Evolutionary conservation across 2,888 invertebrate species (phyloP).

Genomic region (Helleia helle): DNA sequence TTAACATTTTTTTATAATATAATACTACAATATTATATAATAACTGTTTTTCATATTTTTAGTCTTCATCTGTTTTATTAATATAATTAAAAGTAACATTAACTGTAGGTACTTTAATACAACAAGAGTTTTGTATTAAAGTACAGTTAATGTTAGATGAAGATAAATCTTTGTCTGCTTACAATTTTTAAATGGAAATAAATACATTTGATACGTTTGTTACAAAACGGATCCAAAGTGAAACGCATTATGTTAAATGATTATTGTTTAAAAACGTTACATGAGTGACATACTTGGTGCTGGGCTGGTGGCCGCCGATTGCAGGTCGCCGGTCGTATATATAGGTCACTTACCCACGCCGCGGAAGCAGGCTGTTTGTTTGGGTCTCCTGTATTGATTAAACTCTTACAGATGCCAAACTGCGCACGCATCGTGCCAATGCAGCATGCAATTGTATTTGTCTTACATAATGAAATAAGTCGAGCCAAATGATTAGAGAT

Average conservation of each 20-base stretch:
- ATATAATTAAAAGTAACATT: too few relatives aligned
- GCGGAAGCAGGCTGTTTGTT: conserved; percentile 54
- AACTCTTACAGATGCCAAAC: conserved; percentile 22
- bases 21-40: too few relatives aligned
- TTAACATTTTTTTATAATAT: too few relatives aligned
- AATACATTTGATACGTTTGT: neutral
- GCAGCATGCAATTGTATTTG: too few relatives aligned
- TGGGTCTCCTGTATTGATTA: conserved; percentile 66
- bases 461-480: too few relatives aligned
- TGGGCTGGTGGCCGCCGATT: conserved; percentile 24
- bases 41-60: too few relatives aligned
- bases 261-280: too few relatives aligned
- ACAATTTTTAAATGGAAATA: neutral
- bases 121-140: too few relatives aligned
- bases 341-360: conserved; percentile 63
- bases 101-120: too few relatives aligned
- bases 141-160: too few relatives aligned
- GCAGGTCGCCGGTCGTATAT: conserved; percentile 34
- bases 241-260: conserved; percentile 14
- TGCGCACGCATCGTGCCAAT: conserved; percentile 49
- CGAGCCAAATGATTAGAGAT: too few relatives aligned
- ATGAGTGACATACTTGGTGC: conserved; percentile 20
- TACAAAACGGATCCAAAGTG: conserved; percentile 7
- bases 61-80: too few relatives aligned
- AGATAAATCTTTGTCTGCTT: neutral